Evolutionary conservation across 2,797 vertebrate species (phyloP).

Genomic region (Ispidina picta): DNA sequence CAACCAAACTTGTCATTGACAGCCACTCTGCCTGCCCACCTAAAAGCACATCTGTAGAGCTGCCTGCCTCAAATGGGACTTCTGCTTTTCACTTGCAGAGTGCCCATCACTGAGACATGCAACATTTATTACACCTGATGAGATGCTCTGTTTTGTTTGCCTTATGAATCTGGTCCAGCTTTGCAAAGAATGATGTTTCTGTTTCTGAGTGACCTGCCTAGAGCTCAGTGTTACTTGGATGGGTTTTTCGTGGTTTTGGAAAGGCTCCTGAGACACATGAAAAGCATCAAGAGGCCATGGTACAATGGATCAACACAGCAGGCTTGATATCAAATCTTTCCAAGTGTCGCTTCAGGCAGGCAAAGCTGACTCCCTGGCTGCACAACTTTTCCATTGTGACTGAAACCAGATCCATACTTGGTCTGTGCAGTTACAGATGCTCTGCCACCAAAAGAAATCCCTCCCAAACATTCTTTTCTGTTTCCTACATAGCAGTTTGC

Average conservation of each 20-base stretch:
- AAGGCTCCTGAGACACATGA: not conserved
- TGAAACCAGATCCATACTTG: not conserved
- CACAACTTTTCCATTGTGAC: not conserved
- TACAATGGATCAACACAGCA: not conserved
- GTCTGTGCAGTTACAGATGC: not conserved
- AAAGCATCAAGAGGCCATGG: not conserved
- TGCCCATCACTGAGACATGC: not conserved
- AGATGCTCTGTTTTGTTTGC: not conserved
- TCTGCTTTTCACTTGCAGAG: not conserved
- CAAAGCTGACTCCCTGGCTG: not conserved
- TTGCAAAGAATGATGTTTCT: not conserved
- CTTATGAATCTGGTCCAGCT: not conserved
- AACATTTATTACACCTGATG: too few relatives aligned
- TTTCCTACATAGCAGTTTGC: not conserved
- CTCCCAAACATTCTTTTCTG: not conserved
- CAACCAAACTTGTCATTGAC: not conserved
- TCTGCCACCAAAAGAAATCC: not conserved
- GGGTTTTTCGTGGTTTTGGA: not conserved
- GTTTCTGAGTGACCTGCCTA: not conserved
- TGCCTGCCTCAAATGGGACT: not conserved
- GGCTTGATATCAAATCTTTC: not conserved
- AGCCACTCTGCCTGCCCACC: not conserved
- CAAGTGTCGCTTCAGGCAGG: not conserved
- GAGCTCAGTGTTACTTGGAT: not conserved
- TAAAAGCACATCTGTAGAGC: not conserved